Evolutionary conservation across 2,797 vertebrate species (phyloP).

Genomic region (Lepilemur ruficaudatus): DNA sequence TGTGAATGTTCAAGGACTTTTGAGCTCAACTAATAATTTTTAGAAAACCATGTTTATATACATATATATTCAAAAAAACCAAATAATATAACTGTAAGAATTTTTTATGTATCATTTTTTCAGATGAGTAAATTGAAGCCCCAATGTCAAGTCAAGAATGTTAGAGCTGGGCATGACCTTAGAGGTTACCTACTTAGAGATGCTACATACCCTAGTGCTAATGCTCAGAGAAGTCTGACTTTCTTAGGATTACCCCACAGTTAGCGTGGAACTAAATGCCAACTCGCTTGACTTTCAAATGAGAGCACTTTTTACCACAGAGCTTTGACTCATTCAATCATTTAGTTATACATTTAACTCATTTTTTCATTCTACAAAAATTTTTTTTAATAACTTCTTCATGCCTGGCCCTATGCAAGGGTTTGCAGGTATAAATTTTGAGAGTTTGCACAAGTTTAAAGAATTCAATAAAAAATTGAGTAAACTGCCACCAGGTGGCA

Average conservation of each 20-base stretch:
- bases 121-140: not conserved
- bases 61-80: not conserved
- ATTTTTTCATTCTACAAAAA: not conserved
- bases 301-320: not conserved
- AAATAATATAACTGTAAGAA: not conserved
- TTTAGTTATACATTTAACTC: not conserved
- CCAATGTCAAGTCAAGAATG: not conserved
- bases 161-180: not conserved
- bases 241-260: not conserved
- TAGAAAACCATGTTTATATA: not conserved
- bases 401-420: not conserved
- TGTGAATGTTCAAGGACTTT: not conserved
- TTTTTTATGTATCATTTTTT: not conserved
- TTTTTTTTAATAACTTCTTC: not conserved
- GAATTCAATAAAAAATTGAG: not conserved
- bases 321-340: not conserved
- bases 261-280: not conserved
- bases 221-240: not conserved
- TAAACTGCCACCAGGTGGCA: constrained; percentile 48
- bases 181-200: not conserved
- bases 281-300: not conserved
- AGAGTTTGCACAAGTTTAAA: not conserved
- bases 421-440: not conserved
- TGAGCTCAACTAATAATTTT: not conserved
- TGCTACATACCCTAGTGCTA: not conserved